These are phyloP conservation scores for Artemia sinica DNA, from an alignment of 2,888 invertebrate species.

Conservation along the genomic window DNA sequence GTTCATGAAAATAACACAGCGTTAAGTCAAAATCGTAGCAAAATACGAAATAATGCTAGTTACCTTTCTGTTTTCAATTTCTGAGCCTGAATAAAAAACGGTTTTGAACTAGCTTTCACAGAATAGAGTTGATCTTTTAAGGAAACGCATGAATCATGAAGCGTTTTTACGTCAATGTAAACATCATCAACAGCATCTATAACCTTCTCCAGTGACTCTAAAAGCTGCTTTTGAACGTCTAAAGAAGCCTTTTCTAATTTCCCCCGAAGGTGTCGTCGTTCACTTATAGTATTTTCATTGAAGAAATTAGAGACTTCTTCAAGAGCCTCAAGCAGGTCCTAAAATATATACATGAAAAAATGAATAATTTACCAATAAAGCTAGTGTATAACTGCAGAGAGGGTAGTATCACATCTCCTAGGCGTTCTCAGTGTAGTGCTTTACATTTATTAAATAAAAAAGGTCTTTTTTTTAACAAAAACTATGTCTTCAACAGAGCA, in stretches of 20 bases:
- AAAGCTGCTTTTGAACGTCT: not conserved
- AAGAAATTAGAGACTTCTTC: not conserved
- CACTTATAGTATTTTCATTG: not conserved
- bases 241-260: not conserved
- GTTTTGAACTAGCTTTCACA: not conserved
- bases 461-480: too few relatives aligned
- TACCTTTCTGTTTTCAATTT: not conserved
- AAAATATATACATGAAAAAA: not conserved
- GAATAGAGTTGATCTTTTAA: not conserved
- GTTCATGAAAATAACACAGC: too few relatives aligned
- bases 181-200: not conserved
- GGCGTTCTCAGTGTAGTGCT: too few relatives aligned
- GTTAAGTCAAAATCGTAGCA: too few relatives aligned
- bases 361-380: not conserved
- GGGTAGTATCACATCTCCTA: too few relatives aligned
- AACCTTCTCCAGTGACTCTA: not conserved
- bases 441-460: too few relatives aligned
- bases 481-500: too few relatives aligned
- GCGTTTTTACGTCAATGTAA: not conserved
- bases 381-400: too few relatives aligned
- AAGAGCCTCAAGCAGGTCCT: constrained; percentile 4
- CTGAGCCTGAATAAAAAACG: not conserved
- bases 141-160: not conserved
- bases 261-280: constrained; percentile 1
- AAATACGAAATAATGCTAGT: not conserved